phyloP scores from a whole-genome alignment of 2,797 vertebrate species.

The Craterocephalus amniculus region DNA sequence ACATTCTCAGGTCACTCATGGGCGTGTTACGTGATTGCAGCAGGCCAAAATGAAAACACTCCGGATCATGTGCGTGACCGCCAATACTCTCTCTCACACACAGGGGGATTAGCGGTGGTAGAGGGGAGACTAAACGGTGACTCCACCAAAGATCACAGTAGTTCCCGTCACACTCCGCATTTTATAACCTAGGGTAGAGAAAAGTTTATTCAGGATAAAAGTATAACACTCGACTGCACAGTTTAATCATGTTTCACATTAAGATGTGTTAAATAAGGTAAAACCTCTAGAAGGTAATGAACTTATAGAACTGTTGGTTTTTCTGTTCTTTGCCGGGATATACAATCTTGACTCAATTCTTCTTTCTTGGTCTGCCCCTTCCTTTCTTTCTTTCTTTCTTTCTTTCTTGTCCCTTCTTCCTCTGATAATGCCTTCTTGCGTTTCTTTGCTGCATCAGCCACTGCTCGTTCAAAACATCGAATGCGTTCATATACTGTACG shows the following conservation, averaged over 20 bases:
- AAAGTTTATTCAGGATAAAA: conserved; percentile 4
- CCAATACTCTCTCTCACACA: conserved; percentile 49
- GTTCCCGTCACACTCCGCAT: conserved; percentile 24
- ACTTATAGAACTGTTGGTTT: neutral
- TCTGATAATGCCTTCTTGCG: too few species aligned
- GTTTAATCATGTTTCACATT: conserved; percentile 8
- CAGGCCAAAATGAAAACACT: conserved; percentile 66
- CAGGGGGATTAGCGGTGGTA: conserved; percentile 57
- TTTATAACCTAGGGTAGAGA: conserved; percentile 19
- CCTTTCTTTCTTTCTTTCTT: too few species aligned
- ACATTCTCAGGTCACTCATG: conserved; percentile 63
- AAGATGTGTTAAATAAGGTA: neutral
- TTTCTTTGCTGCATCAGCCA: too few species aligned
- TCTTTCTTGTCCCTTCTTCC: too few species aligned
- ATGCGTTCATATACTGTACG: too few species aligned
- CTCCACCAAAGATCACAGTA: conserved; percentile 64
- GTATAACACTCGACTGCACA: conserved; percentile 37
- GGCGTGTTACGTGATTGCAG: conserved; percentile 56
- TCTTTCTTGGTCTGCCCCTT: too few species aligned
- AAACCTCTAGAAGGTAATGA: neutral
- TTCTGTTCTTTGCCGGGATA: neutral
- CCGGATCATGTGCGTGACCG: conserved; percentile 60
- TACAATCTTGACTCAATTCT: too few species aligned
- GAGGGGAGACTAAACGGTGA: conserved; percentile 49
- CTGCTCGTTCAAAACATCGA: too few species aligned